Evolutionary conservation across 2,888 invertebrate genomes (phyloP), one percentile per base, ranked within the genome.

Genomic region (Cremastinae sp.): DNA sequence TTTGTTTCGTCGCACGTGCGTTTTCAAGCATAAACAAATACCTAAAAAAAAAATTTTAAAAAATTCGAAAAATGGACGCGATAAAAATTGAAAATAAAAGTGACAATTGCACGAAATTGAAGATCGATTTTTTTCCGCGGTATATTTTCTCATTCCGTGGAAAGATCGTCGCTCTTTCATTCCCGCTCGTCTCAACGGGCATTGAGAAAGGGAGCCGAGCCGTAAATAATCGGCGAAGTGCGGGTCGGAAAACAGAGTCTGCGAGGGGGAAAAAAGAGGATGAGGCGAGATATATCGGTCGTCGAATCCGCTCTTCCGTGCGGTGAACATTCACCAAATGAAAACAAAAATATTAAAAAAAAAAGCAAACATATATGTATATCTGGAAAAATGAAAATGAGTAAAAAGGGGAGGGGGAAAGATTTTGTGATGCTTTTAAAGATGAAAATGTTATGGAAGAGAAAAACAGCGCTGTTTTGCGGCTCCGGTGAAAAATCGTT

Each of bases 191-290:
- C 56, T 62, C 72, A 66, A 62, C 56, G 66, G 72, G 72, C 62
- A 71, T 75, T 61, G 65, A 71, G 54, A 54, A 75, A 65, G 65
- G 61, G 66, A 71, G 71, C 71, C 65, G 65, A 71, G 75, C 75
- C 75, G 75, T 75, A 71, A 75, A 75, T 75, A 75, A 75, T 75
- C 68, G 53, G 47, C 66, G 51, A 49, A 68, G 47, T 28, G 16
- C 54, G 49, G 18, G 74, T 16, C 36, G 58, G 49, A 10, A 49
- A 58, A 47, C 22, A 47, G 47, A n/a, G 36, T n/a, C 53, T 14
- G 14, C 7, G 10, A n/a, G n/a, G 14, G 28, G 9, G 38, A 16
- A 28, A 9, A 45, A 36, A 41, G 18, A 14, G 12, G 9, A 14
- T 18, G 22, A 45, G 22, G 54, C 49, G 22, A 36, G 41, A 58